Conservation (phyloP, 2,113 vertebrate genomes). For the Notothenia coriiceps region DNA sequence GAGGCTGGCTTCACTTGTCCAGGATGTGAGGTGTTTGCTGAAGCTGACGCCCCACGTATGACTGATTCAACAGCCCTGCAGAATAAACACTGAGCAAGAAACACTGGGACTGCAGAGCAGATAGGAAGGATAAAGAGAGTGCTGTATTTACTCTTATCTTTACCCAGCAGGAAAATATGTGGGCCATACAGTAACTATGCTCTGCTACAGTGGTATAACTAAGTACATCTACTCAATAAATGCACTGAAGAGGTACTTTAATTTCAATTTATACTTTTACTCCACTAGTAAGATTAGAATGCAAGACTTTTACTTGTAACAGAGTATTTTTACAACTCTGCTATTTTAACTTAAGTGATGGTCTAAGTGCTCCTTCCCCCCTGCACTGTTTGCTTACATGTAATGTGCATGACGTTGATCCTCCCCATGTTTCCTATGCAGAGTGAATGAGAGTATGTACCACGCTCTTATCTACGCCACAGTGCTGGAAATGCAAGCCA, state of each 20-base stretch:
- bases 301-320: no score
- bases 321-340: no score
- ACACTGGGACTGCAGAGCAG: background rate
- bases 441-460: conserved; percentile 87
- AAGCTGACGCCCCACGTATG: conserved; percentile 81
- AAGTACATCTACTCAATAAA: no score
- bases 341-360: no score
- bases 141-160: conserved; percentile 56
- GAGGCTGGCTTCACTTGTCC: conserved; percentile 66
- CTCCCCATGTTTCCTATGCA: conserved; percentile 48
- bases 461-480: conserved; percentile 88
- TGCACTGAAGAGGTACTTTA: no score
- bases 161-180: conserved; percentile 35
- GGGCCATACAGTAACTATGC: background rate
- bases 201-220: background rate
- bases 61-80: conserved; percentile 62
- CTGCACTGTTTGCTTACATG: conserved; percentile 24
- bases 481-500: conserved; percentile 89
- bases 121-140: conserved; percentile 18
- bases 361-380: no score
- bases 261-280: no score
- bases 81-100: conserved; percentile 73
- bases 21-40: conserved; percentile 86
- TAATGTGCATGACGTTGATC: conserved; percentile 32
- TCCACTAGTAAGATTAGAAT: no score